phyloP scores from a whole-genome alignment of 2,888 invertebrate species.

The Macrophya alboannulata region DNA sequence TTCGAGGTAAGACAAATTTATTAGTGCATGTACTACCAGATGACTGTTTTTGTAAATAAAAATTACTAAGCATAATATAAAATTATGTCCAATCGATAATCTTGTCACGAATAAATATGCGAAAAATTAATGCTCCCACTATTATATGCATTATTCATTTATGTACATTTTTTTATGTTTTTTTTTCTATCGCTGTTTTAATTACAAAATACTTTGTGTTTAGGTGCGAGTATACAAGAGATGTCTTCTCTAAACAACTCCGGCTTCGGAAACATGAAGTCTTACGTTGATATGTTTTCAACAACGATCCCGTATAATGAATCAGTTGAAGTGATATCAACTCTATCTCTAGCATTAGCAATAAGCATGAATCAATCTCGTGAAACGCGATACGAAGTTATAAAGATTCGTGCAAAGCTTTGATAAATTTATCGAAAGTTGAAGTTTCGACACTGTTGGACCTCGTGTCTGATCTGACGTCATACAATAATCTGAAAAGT shows the following conservation, averaged over 20 bases:
- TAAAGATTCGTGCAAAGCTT: background rate
- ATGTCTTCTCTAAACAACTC: background rate
- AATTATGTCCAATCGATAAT: constrained; percentile 68
- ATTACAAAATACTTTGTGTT: constrained; percentile 28
- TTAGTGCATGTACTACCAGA: constrained; percentile 71
- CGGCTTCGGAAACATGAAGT: background rate
- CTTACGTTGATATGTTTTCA: background rate
- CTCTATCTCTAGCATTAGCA: background rate
- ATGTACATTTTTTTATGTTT: background rate
- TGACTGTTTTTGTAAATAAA: constrained; percentile 76
- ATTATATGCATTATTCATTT: constrained; percentile 11
- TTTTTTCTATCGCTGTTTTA: background rate
- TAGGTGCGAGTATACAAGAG: background rate
- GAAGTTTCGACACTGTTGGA: background rate
- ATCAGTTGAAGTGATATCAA: background rate
- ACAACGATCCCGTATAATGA: background rate
- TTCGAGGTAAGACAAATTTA: constrained; percentile 68
- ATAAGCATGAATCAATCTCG: background rate
- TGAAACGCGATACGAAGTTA: background rate
- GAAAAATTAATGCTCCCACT: constrained; percentile 41
- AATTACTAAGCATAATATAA: constrained; percentile 74
- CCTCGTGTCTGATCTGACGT: background rate
- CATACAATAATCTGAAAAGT: background rate
- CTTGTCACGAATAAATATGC: constrained; percentile 59
- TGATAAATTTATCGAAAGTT: background rate